These are phyloP conservation scores for Steatocranus sp. DNA, from an alignment of 2,797 vertebrate genomes.

Conservation along the genomic window DNA sequence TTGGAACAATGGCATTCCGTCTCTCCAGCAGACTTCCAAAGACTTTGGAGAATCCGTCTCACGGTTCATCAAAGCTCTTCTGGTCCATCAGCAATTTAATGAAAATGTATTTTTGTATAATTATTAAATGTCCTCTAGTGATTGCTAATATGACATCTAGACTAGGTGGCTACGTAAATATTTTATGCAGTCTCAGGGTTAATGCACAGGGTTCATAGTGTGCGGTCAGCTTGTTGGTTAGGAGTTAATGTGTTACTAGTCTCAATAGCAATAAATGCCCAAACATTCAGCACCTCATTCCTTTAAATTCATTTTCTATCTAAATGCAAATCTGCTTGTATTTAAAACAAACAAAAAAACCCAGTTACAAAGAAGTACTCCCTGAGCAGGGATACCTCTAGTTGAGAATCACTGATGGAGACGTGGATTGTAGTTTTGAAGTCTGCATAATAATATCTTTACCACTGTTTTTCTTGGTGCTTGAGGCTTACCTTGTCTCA, in stretches of 20 bases:
- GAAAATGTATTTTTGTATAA: not conserved
- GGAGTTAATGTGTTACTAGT: not conserved
- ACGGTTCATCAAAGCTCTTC: not conserved
- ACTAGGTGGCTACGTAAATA: not conserved
- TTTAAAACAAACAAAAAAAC: not conserved
- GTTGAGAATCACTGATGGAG: not conserved
- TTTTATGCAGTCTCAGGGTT: not conserved
- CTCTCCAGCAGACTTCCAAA: not conserved
- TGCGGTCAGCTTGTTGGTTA: not conserved
- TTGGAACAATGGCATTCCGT: not conserved
- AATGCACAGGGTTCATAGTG: not conserved
- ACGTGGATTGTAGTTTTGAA: not conserved
- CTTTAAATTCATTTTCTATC: not conserved
- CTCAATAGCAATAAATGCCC: not conserved
- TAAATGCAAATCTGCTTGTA: not conserved
- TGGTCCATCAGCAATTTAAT: not conserved
- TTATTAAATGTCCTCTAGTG: not conserved
- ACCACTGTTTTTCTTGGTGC: not conserved
- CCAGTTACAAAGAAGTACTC: not conserved
- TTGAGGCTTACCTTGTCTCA: not conserved
- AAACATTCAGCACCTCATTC: not conserved
- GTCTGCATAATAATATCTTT: not conserved
- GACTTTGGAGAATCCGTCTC: not conserved
- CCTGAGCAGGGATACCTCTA: not conserved
- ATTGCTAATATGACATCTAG: not conserved